phyloP scores from a whole-genome alignment of 2,113 vertebrate genomes.

The Mandrillus leucophaeus region DNA sequence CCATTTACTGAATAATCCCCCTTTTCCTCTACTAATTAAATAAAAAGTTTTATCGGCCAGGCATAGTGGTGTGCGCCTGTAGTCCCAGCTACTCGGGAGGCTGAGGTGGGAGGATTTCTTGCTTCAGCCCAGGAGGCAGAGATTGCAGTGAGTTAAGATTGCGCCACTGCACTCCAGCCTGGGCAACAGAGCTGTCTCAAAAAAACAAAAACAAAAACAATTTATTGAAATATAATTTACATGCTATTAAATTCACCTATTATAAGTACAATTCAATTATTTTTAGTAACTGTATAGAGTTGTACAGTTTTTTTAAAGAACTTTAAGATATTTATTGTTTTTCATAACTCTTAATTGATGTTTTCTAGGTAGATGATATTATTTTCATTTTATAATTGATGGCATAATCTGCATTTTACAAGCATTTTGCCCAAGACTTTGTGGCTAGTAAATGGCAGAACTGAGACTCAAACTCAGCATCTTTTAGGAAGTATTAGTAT shows the following conservation, averaged over 20 bases:
- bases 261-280: neutral
- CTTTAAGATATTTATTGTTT: neutral
- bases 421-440: neutral
- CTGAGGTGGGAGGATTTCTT: no score
- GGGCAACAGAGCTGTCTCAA: no score
- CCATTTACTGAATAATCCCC: neutral
- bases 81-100: no score
- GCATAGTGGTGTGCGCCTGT: no score
- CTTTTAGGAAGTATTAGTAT: neutral
- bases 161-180: no score
- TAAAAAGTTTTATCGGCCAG: neutral
- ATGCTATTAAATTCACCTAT: neutral
- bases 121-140: no score
- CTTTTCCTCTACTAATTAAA: neutral
- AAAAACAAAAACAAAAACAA: no score
- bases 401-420: neutral
- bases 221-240: neutral
- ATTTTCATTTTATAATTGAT: slow-evolving; percentile 12
- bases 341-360: neutral
- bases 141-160: no score
- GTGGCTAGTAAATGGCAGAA: neutral
- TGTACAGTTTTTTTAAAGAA: neutral
- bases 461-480: neutral
- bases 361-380: neutral
- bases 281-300: neutral